Base-by-base conservation (phyloP, 2,888 invertebrate species). In the Drymonia ruficornis region DNA sequence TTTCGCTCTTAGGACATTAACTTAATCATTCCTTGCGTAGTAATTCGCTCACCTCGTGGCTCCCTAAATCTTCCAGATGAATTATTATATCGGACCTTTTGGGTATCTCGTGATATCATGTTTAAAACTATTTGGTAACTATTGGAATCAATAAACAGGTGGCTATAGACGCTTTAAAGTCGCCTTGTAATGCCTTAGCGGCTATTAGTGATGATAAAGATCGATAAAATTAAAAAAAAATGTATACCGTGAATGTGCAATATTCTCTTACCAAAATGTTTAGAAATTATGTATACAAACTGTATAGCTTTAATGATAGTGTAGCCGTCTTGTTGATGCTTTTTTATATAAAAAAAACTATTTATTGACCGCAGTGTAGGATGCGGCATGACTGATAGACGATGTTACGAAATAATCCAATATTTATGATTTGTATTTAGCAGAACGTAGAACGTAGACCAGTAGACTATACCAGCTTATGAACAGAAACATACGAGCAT, bases 261-360 rank as follows among this genome's bases (percentile, higher is more conserved):
- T 91, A 91, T 90, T 90, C 89, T 91, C 90, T 81, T 91, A 91
- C 84, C 83, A 85, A 89, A 81, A 78, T 84, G 72, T 90, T 89
- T 90, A 90, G 90, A 89, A 83, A 83, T 85, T 90, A 90, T 88
- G 86, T 91, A 91, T 91, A 91, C 91, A 91, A 89, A 89, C 65
- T 87, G 83, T 91, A 86, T 91, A 91, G 90, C 89, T 90, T 89
- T 91, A 91, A 91, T 80, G 74, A 84, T 89, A 90, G 89, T 70
- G 86, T 91, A 91, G 91, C 83, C 86, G 90, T 91, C 90, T 90
- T 89, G 91, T 91, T 91, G 84, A 90, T 82, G 91, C 90, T 91
- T 91, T 89, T 91, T 89, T 89, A 89, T 87, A 66, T 47, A 34
- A 34, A 47, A 87, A 90, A 89, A 91, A 81, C 86, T 91, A 91